Evolutionary conservation across 2,888 invertebrate genomes (phyloP), one percentile per base, ranked within the genome.

Genomic region (Philhelius pedissequus): DNA sequence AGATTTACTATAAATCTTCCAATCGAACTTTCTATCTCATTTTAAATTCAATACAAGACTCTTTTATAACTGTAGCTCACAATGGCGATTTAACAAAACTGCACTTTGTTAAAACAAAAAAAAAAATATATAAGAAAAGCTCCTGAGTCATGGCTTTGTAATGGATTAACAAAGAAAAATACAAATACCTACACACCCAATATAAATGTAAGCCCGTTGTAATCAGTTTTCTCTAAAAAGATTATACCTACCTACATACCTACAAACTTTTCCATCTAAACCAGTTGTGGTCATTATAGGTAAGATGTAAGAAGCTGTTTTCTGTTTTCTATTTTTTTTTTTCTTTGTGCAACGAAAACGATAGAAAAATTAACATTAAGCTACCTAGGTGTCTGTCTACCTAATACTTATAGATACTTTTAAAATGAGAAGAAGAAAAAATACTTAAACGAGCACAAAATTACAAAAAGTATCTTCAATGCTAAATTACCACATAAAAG

Each of bases 21-120:
- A 43, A 64, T 48, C 64, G 32, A 58, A 69, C 78, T 82, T 82
- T 78, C 82, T 73, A 78, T 78, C 27, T 83, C 62, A 83, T 83
- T n/a, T 79, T 32, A 64, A 60, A 82, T 82, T 78, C 82, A 52
- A 25, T 48, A 3, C 54, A 38, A 40, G 68, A 25, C 15, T 50
- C 30, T 30, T 58, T 56, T 25, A 15, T 60, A 40, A 38, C 76
- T 43, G 76, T 71, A 52, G 20, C 20, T 32, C 50, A 60, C 11
- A 40, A 25, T 52, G 27, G 27, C 25, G 20, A 62, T 43, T 43
- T 60, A 43, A 60, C 15, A 62, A 43, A 62, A 62, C 38, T 35
- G 27, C 45, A 64, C 45, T 64, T 25, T 22, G 30, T 13, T 64
- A 32, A 32, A 25, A 38, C 4, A 60, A 38, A 30, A 32, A 58